Evolutionary conservation across 2,113 vertebrate genomes (phyloP).

Genomic region (Malurus alboscapulatus): DNA sequence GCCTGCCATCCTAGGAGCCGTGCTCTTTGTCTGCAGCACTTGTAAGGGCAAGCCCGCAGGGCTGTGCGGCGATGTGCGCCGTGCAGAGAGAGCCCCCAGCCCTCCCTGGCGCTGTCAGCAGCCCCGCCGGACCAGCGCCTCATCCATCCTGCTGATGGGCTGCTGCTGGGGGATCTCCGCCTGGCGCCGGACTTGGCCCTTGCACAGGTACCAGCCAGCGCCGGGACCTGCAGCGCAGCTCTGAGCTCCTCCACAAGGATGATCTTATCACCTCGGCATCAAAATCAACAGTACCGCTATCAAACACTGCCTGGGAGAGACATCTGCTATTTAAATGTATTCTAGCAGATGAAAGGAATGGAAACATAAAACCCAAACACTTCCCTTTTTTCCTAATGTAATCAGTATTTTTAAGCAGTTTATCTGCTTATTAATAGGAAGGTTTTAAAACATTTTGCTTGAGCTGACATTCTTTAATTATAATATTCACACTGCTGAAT

Average conservation of each 20-base stretch:
- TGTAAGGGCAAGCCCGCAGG: neutral
- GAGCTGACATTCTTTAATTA: slow-evolving; percentile 60
- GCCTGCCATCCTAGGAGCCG: neutral
- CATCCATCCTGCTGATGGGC: neutral
- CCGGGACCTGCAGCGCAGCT: neutral
- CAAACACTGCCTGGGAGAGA: slow-evolving; percentile 5
- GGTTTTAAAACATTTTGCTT: slow-evolving; percentile 61
- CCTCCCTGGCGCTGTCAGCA: neutral
- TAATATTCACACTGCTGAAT: slow-evolving; percentile 61
- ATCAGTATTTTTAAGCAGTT: slow-evolving; percentile 60
- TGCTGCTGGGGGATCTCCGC: neutral
- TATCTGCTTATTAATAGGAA: slow-evolving; percentile 53
- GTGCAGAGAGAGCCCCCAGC: neutral
- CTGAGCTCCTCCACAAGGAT: neutral
- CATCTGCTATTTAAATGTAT: slow-evolving; percentile 45
- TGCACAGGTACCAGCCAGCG: neutral
- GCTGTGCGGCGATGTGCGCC: neutral
- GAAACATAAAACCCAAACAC: slow-evolving; percentile 17
- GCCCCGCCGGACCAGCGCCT: neutral
- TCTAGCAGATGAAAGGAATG: slow-evolving; percentile 20
- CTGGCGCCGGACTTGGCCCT: fast-evolving
- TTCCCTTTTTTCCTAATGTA: slow-evolving; percentile 8
- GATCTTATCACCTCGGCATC: neutral
- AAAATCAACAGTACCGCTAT: neutral
- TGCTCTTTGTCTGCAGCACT: neutral